A percentile compares a stretch with the other conserved stretches of the same genome.
Conservation (phyloP, 2,113 vertebrate genomes). For the Brachyistius frenatus region DNA sequence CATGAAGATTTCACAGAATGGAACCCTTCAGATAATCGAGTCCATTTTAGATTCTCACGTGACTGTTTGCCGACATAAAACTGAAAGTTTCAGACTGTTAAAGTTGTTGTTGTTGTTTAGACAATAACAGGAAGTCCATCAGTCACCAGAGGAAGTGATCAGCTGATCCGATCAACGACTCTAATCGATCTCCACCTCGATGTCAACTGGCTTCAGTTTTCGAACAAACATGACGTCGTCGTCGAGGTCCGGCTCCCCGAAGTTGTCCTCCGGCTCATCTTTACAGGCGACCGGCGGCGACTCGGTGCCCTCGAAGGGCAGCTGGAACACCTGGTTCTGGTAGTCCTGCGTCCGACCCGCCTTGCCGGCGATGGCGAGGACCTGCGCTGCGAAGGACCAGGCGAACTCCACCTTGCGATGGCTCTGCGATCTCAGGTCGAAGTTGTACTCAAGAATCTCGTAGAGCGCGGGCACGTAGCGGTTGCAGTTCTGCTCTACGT, state of each 20-base stretch:
- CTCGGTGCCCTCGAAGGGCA: conserved; percentile 3
- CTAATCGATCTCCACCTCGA: conserved; percentile 54
- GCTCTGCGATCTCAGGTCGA: conserved; percentile 46
- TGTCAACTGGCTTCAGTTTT: conserved; percentile 56
- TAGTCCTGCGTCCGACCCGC: not conserved
- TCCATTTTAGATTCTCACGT: too few species aligned
- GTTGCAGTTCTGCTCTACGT: conserved; percentile 10
- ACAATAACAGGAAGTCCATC: too few species aligned
- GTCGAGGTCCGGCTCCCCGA: not conserved
- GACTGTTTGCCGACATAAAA: too few species aligned
- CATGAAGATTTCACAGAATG: too few species aligned
- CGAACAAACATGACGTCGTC: conserved; percentile 31
- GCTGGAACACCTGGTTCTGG: conserved; percentile 22
- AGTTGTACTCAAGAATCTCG: conserved; percentile 66
- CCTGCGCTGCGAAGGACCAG: conserved; percentile 49
- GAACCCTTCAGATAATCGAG: too few species aligned
- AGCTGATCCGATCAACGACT: too few species aligned
- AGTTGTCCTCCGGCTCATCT: conserved; percentile 38
- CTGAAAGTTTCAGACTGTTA: too few species aligned
- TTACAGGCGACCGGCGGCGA: conserved; percentile 12
- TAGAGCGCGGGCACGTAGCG: conserved; percentile 48
- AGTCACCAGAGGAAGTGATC: too few species aligned
- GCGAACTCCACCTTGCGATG: conserved; percentile 55
- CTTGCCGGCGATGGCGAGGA: conserved; percentile 46
- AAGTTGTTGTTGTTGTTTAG: too few species aligned